A percentile compares a stretch with the other conserved stretches of the same genome.
Conservation (phyloP, 2,888 invertebrate species). For the Eupelmus urozonus region DNA sequence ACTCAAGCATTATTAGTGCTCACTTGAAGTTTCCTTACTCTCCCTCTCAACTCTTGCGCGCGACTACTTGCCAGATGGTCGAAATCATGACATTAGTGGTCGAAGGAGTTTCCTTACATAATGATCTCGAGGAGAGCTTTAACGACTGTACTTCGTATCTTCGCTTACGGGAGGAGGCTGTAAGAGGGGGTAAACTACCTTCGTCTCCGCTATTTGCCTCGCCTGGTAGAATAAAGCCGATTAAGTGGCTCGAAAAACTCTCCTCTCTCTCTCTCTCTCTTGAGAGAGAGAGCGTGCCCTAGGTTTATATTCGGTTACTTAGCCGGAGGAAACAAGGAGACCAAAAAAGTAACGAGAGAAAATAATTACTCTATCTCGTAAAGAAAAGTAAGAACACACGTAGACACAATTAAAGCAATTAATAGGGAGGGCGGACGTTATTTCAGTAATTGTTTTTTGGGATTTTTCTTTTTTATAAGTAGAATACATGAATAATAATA, state of each 20-base stretch:
- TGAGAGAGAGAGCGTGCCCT: too few relatives aligned
- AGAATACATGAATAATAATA: too few relatives aligned
- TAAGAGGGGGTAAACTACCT: slow-evolving; percentile 26
- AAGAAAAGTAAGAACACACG: slow-evolving; percentile 17
- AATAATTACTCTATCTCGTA: slow-evolving; percentile 20
- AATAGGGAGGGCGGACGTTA: neutral
- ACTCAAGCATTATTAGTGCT: slow-evolving; percentile 36
- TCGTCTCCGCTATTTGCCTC: slow-evolving; percentile 29
- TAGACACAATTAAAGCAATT: slow-evolving; percentile 36
- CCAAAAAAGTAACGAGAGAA: slow-evolving; percentile 12
- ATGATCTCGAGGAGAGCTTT: slow-evolving; percentile 50
- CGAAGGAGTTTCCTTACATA: slow-evolving; percentile 49
- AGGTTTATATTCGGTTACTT: slow-evolving; percentile 33
- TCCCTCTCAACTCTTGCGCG: neutral
- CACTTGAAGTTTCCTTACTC: slow-evolving; percentile 25
- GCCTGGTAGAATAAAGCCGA: slow-evolving; percentile 51
- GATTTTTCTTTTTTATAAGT: too few relatives aligned
- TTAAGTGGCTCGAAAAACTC: slow-evolving; percentile 50
- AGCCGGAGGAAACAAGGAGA: slow-evolving; percentile 12
- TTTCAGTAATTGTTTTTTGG: too few relatives aligned
- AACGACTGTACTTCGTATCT: slow-evolving; percentile 50
- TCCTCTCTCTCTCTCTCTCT: neutral
- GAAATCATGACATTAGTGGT: slow-evolving; percentile 55
- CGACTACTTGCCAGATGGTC: slow-evolving; percentile 42
- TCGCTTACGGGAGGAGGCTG: neutral